These are phyloP conservation scores for Parazoanthus atlanticus DNA, from an alignment of 92 coral and sea anemone species.

Conservation along the genomic window DNA sequence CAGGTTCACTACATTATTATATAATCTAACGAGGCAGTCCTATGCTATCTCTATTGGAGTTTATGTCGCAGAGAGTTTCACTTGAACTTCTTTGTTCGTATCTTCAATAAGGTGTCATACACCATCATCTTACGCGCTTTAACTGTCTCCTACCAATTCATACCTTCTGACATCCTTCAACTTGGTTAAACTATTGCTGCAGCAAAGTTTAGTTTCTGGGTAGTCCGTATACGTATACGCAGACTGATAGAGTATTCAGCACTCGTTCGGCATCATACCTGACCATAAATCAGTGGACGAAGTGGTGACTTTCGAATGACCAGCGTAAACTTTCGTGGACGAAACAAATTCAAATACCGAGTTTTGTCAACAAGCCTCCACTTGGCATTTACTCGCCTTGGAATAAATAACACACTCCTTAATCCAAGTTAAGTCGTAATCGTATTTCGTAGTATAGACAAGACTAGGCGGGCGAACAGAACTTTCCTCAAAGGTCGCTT, in stretches of 20 bases:
- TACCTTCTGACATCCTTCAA: neutral
- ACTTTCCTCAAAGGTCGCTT: neutral
- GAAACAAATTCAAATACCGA: conserved; percentile 4
- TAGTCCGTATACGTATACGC: neutral
- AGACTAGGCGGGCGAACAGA: no score
- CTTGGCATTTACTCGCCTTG: conserved; percentile 3
- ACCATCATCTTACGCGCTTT: neutral
- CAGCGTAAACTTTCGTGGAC: neutral
- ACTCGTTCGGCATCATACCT: neutral
- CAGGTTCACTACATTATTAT: neutral
- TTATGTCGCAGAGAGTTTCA: neutral
- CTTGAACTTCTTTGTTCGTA: neutral
- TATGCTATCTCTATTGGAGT: neutral
- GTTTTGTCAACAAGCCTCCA: conserved; percentile 12
- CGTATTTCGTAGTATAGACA: neutral
- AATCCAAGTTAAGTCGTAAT: conserved; percentile 11
- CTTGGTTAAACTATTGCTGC: neutral
- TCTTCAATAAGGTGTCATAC: neutral
- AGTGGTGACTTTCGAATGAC: neutral
- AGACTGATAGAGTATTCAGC: neutral
- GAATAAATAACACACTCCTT: conserved; percentile 14
- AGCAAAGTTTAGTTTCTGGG: neutral
- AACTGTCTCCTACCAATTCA: neutral
- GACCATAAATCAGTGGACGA: neutral
- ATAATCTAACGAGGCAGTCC: neutral